phyloP scores from a whole-genome alignment of 1,140 invertebrate genomes.

The Pissodes strobi region DNA sequence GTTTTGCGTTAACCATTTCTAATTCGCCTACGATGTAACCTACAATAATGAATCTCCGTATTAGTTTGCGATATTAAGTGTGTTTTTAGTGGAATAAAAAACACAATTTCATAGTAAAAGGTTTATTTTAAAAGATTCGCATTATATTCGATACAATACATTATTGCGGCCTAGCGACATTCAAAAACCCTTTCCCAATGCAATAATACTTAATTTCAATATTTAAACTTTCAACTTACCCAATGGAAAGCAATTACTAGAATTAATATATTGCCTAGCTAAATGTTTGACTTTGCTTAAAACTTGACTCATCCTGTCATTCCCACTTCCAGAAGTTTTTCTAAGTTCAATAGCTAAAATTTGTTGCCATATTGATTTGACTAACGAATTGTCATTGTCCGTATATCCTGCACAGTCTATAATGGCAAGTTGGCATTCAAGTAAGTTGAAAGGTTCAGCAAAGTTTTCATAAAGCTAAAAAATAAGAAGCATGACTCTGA shows the following conservation, averaged over 20 bases:
- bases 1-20: slow-evolving; percentile 73
- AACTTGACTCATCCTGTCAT: slow-evolving; percentile 69
- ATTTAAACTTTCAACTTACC: no score
- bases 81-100: no score
- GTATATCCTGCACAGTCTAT: slow-evolving; percentile 83
- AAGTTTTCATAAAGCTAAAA: slow-evolving; percentile 81
- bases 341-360: slow-evolving; percentile 67
- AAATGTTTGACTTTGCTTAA: slow-evolving; percentile 75
- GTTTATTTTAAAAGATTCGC: no score
- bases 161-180: no score
- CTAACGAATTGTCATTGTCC: slow-evolving; percentile 65
- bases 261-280: slow-evolving; percentile 72
- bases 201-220: slow-evolving; percentile 14
- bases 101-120: no score
- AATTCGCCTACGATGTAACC: slow-evolving; percentile 75
- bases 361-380: slow-evolving; percentile 80
- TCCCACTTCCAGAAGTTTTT: slow-evolving; percentile 58
- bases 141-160: no score
- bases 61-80: no score
- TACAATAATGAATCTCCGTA: slow-evolving; percentile 54
- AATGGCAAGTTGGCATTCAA: slow-evolving; percentile 85
- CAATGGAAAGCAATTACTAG: slow-evolving; percentile 76
- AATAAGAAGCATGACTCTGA: slow-evolving; percentile 4
- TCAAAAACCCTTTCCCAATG: no score
- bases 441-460: slow-evolving; percentile 77